Conservation (phyloP, 2,113 vertebrate species). For the Asarcornis scutulata region DNA sequence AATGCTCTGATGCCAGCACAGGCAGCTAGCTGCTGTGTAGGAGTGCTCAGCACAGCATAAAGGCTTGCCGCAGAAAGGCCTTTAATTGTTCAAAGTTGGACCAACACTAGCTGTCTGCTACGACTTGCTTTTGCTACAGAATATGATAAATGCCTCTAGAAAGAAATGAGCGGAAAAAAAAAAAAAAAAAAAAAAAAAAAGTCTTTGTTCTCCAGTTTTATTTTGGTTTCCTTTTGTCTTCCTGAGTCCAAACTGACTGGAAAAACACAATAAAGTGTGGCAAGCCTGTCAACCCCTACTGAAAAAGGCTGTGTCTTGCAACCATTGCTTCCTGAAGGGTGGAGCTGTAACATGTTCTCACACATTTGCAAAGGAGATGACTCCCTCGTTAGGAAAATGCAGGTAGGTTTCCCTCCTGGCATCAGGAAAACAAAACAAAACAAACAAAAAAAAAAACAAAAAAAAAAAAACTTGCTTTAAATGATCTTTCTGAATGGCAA, state of each 20-base stretch:
- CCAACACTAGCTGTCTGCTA: background rate
- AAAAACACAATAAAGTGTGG: background rate
- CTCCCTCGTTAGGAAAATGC: background rate
- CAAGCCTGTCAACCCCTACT: background rate
- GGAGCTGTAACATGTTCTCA: background rate
- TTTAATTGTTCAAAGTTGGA: background rate
- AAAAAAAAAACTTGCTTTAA: background rate
- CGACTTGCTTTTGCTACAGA: background rate
- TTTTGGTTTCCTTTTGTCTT: conserved; percentile 5
- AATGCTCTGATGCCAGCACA: background rate
- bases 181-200: background rate
- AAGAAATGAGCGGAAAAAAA: background rate
- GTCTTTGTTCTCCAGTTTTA: background rate
- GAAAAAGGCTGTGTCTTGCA: background rate
- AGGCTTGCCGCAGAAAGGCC: background rate
- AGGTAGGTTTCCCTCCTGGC: background rate
- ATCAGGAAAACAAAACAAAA: background rate
- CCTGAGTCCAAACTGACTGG: background rate
- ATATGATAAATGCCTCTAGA: background rate
- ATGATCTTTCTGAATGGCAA: background rate
- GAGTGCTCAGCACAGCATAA: fast-evolving
- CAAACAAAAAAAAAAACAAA: too few species aligned
- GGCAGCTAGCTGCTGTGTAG: background rate
- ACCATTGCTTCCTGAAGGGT: background rate
- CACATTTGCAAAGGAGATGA: background rate